These are phyloP conservation scores for Esox lucius DNA, from an alignment of 2,797 vertebrate genomes.

Conservation along the genomic window DNA sequence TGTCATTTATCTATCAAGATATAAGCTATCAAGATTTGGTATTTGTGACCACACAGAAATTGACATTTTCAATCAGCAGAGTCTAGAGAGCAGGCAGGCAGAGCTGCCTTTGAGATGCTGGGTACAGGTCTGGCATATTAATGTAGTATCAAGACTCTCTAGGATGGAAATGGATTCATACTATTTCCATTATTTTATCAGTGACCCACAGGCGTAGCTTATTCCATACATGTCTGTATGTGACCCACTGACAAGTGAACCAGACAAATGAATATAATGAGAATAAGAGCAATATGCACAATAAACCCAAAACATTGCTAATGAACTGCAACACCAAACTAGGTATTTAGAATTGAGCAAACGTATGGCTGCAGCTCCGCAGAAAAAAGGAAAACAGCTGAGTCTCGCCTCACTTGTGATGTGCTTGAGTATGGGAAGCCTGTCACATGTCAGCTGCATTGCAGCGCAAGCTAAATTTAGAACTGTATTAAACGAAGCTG, in stretches of 20 bases:
- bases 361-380: background rate
- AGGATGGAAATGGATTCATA: conserved; percentile 24
- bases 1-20: conserved; percentile 48
- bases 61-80: conserved; percentile 44
- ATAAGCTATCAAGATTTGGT: conserved; percentile 47
- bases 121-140: conserved; percentile 10
- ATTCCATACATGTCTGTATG: background rate
- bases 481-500: conserved; percentile 36
- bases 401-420: background rate
- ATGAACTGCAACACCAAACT: background rate
- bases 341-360: background rate
- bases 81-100: conserved; percentile 19
- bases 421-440: conserved; percentile 15
- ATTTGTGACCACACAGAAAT: conserved; percentile 41
- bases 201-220: background rate
- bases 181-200: conserved; percentile 7
- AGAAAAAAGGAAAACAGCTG: background rate
- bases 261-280: background rate
- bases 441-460: conserved; percentile 64
- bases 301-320: background rate
- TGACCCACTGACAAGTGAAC: background rate
- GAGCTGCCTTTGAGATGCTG: conserved; percentile 22
- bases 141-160: conserved; percentile 20
- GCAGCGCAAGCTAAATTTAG: conserved; percentile 67
- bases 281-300: background rate